Conservation (phyloP, 2,113 vertebrate genomes). For the Neoarius graeffei region DNA sequence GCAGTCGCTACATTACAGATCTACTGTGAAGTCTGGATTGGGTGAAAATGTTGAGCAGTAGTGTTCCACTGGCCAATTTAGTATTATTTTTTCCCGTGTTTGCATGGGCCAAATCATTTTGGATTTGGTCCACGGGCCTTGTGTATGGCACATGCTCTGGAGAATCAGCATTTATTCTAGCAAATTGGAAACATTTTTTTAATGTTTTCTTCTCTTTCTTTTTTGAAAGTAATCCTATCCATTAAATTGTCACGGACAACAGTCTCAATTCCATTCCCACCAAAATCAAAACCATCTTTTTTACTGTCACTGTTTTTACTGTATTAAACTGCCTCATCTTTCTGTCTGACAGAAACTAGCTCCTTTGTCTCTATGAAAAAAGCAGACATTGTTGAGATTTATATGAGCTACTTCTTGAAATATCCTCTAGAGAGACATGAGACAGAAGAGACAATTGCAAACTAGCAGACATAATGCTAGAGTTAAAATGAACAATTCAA, state of each 20-base stretch:
- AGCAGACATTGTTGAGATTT: conserved; percentile 15
- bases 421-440: conserved; percentile 16
- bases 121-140: too few relatives aligned
- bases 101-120: too few relatives aligned
- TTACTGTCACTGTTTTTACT: conserved; percentile 2
- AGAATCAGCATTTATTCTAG: background rate
- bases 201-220: background rate
- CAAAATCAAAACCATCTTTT: background rate
- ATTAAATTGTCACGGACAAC: background rate
- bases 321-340: background rate
- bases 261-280: background rate
- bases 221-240: background rate
- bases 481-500: conserved; percentile 30
- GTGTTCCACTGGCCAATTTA: too few relatives aligned
- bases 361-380: conserved; percentile 1
- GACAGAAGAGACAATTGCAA: conserved; percentile 35
- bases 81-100: too few relatives aligned
- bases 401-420: conserved; percentile 21
- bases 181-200: background rate
- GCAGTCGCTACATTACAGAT: too few relatives aligned
- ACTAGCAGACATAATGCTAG: conserved; percentile 23
- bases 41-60: too few relatives aligned
- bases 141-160: background rate
- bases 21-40: too few relatives aligned
- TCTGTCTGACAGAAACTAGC: background rate